These are phyloP conservation scores for Euphonia xanthogaster DNA, from an alignment of 2,797 vertebrate species.

Conservation along the genomic window DNA sequence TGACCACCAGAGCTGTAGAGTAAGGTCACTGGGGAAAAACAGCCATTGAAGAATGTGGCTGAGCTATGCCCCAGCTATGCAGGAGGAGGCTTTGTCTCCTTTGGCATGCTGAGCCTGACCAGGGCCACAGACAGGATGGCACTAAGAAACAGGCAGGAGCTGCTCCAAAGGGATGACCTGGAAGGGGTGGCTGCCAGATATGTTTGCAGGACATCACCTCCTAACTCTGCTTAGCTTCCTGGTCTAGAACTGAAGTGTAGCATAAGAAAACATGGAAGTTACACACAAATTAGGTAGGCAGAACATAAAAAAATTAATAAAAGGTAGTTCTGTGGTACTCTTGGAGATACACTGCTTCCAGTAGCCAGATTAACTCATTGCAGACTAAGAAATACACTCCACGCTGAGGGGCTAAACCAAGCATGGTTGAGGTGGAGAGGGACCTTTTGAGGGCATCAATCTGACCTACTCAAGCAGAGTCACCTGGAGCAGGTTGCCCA, in stretches of 20 bases:
- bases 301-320: neutral
- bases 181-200: neutral
- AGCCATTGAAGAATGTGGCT: conserved; percentile 51
- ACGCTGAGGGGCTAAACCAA: neutral
- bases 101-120: conserved; percentile 23
- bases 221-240: neutral
- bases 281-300: neutral
- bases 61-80: conserved; percentile 60
- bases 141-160: neutral
- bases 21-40: conserved; percentile 63
- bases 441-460: neutral
- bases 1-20: conserved; percentile 59
- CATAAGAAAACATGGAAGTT: neutral
- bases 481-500: neutral
- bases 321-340: neutral
- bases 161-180: neutral
- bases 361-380: neutral
- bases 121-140: conserved; percentile 15
- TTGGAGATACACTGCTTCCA: neutral
- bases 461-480: neutral
- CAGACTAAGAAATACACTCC: neutral
- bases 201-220: neutral
- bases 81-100: conserved; percentile 53
- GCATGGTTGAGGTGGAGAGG: neutral
- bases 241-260: neutral